These are phyloP conservation scores for Sebastes steindachneri DNA, from an alignment of 2,797 vertebrate species.

Conservation along the genomic window DNA sequence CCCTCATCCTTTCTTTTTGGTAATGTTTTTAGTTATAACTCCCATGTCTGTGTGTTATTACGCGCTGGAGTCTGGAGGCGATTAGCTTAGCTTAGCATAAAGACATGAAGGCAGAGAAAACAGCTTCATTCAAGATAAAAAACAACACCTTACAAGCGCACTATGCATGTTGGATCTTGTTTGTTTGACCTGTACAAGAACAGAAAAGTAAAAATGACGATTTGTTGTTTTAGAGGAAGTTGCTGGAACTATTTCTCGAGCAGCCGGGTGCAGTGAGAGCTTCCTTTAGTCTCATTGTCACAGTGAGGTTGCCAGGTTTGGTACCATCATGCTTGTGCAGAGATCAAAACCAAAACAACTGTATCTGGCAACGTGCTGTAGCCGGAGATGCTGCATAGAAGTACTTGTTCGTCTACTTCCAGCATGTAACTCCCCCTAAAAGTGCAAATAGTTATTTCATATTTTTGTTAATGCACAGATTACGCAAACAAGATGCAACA, in stretches of 20 bases:
- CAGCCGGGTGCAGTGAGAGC: too few species aligned
- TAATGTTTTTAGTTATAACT: neutral
- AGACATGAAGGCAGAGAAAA: neutral
- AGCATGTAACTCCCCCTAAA: neutral
- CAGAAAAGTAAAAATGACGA: neutral
- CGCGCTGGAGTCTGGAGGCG: neutral
- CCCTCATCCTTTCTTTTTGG: neutral
- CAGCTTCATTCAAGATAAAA: neutral
- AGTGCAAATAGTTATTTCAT: neutral
- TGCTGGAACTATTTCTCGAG: neutral
- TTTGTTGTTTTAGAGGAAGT: neutral
- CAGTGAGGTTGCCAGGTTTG: too few species aligned
- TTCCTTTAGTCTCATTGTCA: too few species aligned
- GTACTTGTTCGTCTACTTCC: neutral
- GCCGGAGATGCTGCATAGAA: neutral
- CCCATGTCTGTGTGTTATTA: neutral
- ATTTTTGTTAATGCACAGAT: neutral
- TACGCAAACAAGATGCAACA: neutral
- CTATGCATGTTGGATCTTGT: neutral
- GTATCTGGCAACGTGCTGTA: neutral
- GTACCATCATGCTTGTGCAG: too few species aligned
- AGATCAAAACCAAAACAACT: neutral
- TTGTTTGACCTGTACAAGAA: neutral
- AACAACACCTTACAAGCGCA: neutral
- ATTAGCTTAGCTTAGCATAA: neutral